Evolutionary conservation across 2,113 vertebrate species (phyloP).

Genomic region (Leptobrachium ailaonicum): DNA sequence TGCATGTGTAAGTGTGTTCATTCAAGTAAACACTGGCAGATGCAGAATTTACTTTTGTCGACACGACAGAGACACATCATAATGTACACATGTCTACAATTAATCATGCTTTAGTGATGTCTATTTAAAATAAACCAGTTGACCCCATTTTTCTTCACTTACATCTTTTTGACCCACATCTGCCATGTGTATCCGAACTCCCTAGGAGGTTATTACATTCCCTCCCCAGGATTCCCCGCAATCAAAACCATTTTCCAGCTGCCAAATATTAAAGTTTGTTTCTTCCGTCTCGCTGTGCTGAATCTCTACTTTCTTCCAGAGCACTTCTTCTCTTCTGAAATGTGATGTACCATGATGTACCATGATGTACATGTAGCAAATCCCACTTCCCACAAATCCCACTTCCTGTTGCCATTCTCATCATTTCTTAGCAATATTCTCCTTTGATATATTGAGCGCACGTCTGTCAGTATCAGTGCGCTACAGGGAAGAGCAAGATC

Average conservation of each 20-base stretch:
- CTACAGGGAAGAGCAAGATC: too few relatives aligned
- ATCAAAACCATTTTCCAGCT: slow-evolving; percentile 21
- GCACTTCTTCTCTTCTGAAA: slow-evolving; percentile 10
- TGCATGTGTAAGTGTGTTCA: too few relatives aligned
- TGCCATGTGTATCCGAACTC: not conserved
- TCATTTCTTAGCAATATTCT: not conserved
- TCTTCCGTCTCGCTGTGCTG: slow-evolving; percentile 16
- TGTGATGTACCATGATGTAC: not conserved
- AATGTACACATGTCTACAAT: not conserved
- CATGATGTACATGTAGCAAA: not conserved
- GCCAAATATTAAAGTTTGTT: slow-evolving; percentile 33
- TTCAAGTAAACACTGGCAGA: too few relatives aligned
- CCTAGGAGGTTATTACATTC: not conserved
- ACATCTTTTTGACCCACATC: not conserved
- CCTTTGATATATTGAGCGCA: not conserved
- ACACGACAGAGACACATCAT: not conserved
- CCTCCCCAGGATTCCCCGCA: slow-evolving; percentile 17
- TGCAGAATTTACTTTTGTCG: too few relatives aligned
- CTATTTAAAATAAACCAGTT: not conserved
- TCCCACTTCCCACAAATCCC: not conserved
- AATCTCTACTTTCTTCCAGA: slow-evolving; percentile 19
- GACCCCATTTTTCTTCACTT: not conserved
- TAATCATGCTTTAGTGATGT: not conserved
- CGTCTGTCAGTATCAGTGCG: not conserved
- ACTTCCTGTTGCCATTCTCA: not conserved